Evolutionary conservation across 1,140 invertebrate genomes (phyloP).

Genomic region (Pseudomyrmex flavicornis): DNA sequence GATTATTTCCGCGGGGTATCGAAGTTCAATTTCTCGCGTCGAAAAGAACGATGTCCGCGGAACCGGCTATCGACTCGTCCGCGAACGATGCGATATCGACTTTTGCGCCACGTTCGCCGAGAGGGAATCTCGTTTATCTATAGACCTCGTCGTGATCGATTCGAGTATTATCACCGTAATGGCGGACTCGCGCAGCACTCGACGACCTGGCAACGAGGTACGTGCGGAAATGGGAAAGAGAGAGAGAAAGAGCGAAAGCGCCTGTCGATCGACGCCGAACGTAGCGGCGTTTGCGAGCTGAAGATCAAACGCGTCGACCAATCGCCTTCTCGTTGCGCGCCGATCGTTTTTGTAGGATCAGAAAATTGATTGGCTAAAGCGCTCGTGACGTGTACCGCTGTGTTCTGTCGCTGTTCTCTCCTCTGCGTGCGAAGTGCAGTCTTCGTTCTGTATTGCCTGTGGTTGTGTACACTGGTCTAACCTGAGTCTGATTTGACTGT

Average conservation of each 20-base stretch:
- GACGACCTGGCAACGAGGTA: not conserved
- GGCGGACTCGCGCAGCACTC: not conserved
- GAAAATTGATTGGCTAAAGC: no score
- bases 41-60: conserved; percentile 69
- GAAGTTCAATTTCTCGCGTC: conserved; percentile 81
- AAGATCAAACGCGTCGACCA: no score
- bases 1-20: conserved; percentile 76
- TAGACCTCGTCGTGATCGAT: conserved; percentile 67
- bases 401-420: no score
- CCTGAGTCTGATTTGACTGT: not conserved
- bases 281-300: no score
- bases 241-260: no score
- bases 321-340: no score
- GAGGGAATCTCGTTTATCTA: conserved; percentile 64
- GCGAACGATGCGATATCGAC: conserved; percentile 71
- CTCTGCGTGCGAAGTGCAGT: not conserved
- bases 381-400: no score
- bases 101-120: conserved; percentile 52
- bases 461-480: not conserved
- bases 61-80: conserved; percentile 71
- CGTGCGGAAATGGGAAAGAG: not conserved
- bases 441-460: not conserved
- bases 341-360: no score
- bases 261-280: no score
- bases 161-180: conserved; percentile 34